phyloP scores from a whole-genome alignment of 2,888 invertebrate species.

The Leptinotarsa rubiginosa region DNA sequence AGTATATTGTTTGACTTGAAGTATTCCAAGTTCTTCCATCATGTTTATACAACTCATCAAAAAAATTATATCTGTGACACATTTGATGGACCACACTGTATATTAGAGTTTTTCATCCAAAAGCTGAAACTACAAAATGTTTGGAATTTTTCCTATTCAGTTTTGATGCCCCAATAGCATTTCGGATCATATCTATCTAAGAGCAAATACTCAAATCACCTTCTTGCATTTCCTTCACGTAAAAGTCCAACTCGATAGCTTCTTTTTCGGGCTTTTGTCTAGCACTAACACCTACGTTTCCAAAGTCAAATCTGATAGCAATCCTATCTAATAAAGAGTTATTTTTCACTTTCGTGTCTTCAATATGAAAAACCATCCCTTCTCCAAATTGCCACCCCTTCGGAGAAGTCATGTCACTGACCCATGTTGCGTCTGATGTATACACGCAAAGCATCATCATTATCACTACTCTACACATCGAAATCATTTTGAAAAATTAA shows the following conservation, averaged over 20 bases:
- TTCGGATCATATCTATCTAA: no score
- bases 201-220: conserved; percentile 49
- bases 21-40: no score
- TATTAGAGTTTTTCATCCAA: no score
- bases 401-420: conserved; percentile 54
- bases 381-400: conserved; percentile 56
- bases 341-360: conserved; percentile 52
- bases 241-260: conserved; percentile 63
- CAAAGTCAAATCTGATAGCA: conserved; percentile 70
- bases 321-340: conserved; percentile 68
- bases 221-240: conserved; percentile 48
- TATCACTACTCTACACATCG: conserved; percentile 50
- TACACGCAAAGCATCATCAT: conserved; percentile 45
- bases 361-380: conserved; percentile 56
- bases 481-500: conserved; percentile 32
- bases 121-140: no score
- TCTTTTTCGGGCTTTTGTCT: conserved; percentile 67
- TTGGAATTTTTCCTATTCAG: no score
- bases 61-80: no score
- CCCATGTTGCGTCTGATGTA: conserved; percentile 48
- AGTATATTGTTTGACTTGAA: no score
- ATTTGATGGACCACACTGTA: no score
- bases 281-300: conserved; percentile 69
- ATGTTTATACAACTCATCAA: no score
- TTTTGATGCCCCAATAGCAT: no score